Evolutionary conservation across 2,888 invertebrate species (phyloP), one percentile per base, ranked within the genome.

Genomic region (Plagiodera versicolora): DNA sequence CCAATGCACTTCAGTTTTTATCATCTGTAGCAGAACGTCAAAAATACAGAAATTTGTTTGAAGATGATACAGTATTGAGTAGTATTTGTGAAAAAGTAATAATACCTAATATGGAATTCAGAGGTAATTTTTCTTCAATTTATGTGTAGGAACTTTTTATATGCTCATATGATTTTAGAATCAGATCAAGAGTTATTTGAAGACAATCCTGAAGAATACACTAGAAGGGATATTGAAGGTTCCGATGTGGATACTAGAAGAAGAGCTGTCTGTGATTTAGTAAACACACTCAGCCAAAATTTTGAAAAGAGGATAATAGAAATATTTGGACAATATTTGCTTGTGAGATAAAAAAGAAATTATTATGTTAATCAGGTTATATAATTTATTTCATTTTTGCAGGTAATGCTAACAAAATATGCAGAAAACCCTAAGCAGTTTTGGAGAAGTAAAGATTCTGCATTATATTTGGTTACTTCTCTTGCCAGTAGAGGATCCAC

Each of bases 21-120:
- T 93, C 96, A 0, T 92, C 94, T 53, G 95, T 99, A 6, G 98
- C 97, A 0, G 95, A 96, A 76, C 88, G 96, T 69, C 86, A 89
- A 44, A 91, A 91, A 65, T 95, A 98, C 79, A 89, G 94, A 67
- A 84, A 87, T 67, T 81, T 98, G 28, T 99, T 99, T 77, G 94
- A 95, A 78, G 92, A 94, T 77, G 89, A 92, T 0, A 86, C 86
- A 51, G 93, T 93, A 2, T 84, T 98, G 5, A 90, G 91, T 67
- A 92, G 89, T 72, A 96, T 98, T 67, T 98, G 98, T 79, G 95
- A 98, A 78, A 96, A 96, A 79, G 95, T 99, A n/a, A 93, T 99
- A 72, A 95, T 99, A 72, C 98, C 98, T 0, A 99, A 98, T 78
- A 92, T 99, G 87, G 92, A 96, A 79, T 95, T 99, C 70, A 86